Evolutionary conservation across 2,113 vertebrate species (phyloP), one percentile per base, ranked within the genome.

Genomic region (Sinocyclocheilus rhinocerous): DNA sequence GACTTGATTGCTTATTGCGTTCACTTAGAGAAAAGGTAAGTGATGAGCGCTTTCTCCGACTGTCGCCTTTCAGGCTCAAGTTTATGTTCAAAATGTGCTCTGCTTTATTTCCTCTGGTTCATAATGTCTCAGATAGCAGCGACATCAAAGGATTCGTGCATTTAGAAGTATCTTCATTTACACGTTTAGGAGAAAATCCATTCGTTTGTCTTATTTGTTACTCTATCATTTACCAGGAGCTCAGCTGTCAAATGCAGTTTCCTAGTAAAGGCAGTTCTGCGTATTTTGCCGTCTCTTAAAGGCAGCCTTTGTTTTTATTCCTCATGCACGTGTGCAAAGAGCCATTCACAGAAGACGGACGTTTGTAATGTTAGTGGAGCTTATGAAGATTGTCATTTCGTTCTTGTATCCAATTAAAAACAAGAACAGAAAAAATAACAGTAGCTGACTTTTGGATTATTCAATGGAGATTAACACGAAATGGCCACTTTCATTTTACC

Each of bases 21-120:
- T 83, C 81, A 83, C 65, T 72, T 13, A 52, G 45, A 70, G 26
- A 83, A 52, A 67, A 83, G 81, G 81, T 83, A 83, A 72, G 81
- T 82, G 80, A 50, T 81, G 42, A 36, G 48, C 81, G 67, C 81
- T 83, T 83, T 83, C 81, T 81, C 61, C n/a, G 20, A 48, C 59
- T 48, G 39, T 69, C 78, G 20, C 22, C 2, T 4, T 33, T 61
- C 29, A n/a, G 76, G 15, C 39, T 81, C 61, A 67, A 67, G 15
- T 82, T 69, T 29, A 18, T 45, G 8, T 1, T 8, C 10, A 42
- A 39, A 18, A 65, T 0, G 12, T 12, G 2, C 2, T 48, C 45
- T 12, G 45, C 45, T 48, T 45, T 26, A 50, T 67, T 29, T 67
- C 2, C 15, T n/a, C 4, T 5, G 4, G 12, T 33, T 36, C 18